A percentile compares a stretch with the other conserved stretches of the same genome.
Conservation (phyloP, 2,888 invertebrate species). For the Arenicola marina region DNA sequence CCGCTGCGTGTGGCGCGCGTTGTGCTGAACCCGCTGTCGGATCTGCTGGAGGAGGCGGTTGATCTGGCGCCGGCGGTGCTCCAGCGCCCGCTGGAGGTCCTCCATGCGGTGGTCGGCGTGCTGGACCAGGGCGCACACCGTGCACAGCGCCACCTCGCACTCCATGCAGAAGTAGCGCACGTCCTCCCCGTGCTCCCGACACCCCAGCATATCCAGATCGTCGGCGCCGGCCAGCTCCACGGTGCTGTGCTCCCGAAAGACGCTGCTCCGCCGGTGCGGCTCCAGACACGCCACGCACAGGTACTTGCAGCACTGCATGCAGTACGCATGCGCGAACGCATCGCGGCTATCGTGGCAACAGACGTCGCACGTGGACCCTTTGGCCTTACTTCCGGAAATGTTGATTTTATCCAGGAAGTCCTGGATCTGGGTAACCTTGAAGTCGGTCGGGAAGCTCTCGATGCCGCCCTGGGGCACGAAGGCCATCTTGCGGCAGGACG, state of each 20-base stretch:
- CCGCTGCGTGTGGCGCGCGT: neutral
- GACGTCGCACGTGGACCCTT: conserved; percentile 5
- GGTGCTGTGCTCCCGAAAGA: conserved; percentile 17
- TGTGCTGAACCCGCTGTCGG: neutral
- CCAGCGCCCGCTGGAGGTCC: conserved; percentile 1
- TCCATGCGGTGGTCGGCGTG: conserved; percentile 15
- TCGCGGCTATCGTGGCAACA: conserved; percentile 12
- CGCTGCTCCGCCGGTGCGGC: conserved; percentile 11
- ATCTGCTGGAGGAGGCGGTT: neutral
- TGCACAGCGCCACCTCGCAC: conserved; percentile 19
- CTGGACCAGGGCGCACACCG: conserved; percentile 21
- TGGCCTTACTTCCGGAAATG: neutral
- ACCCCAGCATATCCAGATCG: neutral
- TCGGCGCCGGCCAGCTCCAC: conserved; percentile 1
- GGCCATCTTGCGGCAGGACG: conserved; percentile 22
- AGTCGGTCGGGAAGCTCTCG: conserved; percentile 21
- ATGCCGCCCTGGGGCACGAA: conserved; percentile 17
- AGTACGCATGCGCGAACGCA: conserved; percentile 9
- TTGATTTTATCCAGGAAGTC: conserved; percentile 16
- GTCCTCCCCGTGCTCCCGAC: conserved; percentile 17
- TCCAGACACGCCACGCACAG: conserved; percentile 16
- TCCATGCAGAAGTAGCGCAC: conserved; percentile 22
- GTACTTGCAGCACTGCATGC: conserved; percentile 21
- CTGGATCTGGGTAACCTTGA: conserved; percentile 23
- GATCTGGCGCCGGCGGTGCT: neutral